A percentile compares a stretch with the other conserved stretches of the same genome.
Evolutionary conservation across 2,888 invertebrate genomes (phyloP).

Genomic region (Sphaerophoria taeniata): DNA sequence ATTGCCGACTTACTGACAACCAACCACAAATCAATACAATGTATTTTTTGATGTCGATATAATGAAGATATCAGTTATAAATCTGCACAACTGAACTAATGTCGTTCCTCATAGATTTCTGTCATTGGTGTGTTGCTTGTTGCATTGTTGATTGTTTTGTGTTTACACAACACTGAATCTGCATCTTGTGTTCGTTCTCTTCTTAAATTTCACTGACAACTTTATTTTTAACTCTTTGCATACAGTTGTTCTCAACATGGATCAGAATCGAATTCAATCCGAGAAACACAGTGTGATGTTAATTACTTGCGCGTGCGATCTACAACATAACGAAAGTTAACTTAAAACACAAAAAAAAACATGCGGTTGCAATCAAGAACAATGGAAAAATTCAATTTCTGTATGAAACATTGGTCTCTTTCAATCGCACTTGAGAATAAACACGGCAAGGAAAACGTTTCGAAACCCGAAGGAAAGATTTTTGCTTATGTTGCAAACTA

Average conservation of each 20-base stretch:
- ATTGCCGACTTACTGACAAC: not conserved
- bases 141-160: slow-evolving; percentile 1
- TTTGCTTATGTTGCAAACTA: slow-evolving; percentile 43
- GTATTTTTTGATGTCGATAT: slow-evolving; percentile 27
- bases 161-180: slow-evolving; percentile 4
- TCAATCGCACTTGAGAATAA: not conserved
- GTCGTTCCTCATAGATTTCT: slow-evolving; percentile 38
- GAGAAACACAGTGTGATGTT: slow-evolving; percentile 19
- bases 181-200: not conserved
- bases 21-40: slow-evolving; percentile 46
- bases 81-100: slow-evolving; percentile 7
- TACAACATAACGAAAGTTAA: slow-evolving; percentile 13
- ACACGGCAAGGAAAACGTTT: not conserved
- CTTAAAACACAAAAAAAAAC: slow-evolving; percentile 24
- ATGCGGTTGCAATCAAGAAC: slow-evolving; percentile 53
- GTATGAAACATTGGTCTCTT: not conserved
- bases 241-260: slow-evolving; percentile 2
- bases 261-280: not conserved
- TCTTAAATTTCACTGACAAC: slow-evolving; percentile 39
- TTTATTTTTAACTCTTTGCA: slow-evolving; percentile 7
- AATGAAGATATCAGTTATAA: slow-evolving; percentile 46
- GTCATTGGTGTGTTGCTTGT: slow-evolving; percentile 8
- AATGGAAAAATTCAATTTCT: slow-evolving; percentile 11
- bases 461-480: not conserved
- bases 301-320: slow-evolving; percentile 32